A percentile compares a stretch with the other conserved stretches of the same genome.
Evolutionary conservation across 1,140 invertebrate genomes (phyloP).

Genomic region (Nasonia vitripennis): DNA sequence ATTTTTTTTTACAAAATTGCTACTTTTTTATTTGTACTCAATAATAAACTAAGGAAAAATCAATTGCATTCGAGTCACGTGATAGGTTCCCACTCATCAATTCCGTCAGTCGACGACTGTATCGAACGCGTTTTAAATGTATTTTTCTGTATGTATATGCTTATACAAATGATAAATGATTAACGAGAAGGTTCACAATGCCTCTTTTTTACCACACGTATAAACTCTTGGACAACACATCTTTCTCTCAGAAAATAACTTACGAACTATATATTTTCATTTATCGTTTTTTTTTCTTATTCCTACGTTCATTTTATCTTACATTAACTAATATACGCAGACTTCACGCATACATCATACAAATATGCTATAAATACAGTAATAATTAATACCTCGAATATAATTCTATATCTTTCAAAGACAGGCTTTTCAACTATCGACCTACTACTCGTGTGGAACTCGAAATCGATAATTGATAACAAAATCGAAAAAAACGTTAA

Average conservation of each 20-base stretch:
- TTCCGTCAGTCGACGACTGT: slow-evolving; percentile 54
- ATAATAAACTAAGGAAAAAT: slow-evolving; percentile 20
- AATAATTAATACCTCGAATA: slow-evolving; percentile 63
- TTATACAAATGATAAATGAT: slow-evolving; percentile 52
- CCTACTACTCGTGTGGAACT: slow-evolving; percentile 20
- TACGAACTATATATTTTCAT: slow-evolving; percentile 53
- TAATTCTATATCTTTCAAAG: slow-evolving; percentile 55
- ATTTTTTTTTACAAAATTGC: slow-evolving; percentile 26
- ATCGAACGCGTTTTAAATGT: slow-evolving; percentile 50
- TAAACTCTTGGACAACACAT: slow-evolving; percentile 52
- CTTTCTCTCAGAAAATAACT: slow-evolving; percentile 59
- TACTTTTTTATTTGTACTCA: slow-evolving; percentile 7
- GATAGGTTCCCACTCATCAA: slow-evolving; percentile 27
- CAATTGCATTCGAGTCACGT: not conserved
- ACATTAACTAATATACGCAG: slow-evolving; percentile 50
- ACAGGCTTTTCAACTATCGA: slow-evolving; percentile 50
- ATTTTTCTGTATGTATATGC: slow-evolving; percentile 42
- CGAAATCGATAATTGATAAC: not conserved
- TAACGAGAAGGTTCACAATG: slow-evolving; percentile 54
- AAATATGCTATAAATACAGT: slow-evolving; percentile 67
- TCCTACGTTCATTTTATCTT: slow-evolving; percentile 25
- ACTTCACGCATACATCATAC: slow-evolving; percentile 59
- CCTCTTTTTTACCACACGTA: slow-evolving; percentile 44
- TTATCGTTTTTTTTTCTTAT: slow-evolving; percentile 42
- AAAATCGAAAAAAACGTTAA: slow-evolving; percentile 51